phyloP scores from a whole-genome alignment of 2,797 vertebrate genomes.

The Notolabrus celidotus region DNA sequence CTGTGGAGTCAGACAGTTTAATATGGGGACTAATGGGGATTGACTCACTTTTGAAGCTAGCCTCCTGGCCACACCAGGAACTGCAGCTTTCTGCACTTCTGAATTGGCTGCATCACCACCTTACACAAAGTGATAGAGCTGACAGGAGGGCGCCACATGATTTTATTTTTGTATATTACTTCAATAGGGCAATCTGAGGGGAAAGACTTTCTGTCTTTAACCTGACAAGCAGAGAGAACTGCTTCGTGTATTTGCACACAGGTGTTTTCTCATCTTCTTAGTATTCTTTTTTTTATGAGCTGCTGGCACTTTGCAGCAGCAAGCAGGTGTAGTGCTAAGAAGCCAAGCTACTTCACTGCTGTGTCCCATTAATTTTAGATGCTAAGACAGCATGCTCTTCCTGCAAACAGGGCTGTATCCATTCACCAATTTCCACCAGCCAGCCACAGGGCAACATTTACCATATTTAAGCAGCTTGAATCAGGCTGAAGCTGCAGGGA shows the following conservation, averaged over 20 bases:
- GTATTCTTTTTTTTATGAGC: neutral
- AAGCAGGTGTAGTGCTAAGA: constrained; percentile 22
- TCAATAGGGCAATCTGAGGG: no score
- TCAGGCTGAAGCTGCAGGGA: constrained; percentile 1
- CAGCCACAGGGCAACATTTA: neutral
- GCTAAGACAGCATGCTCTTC: constrained; percentile 19
- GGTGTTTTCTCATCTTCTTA: neutral
- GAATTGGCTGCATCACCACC: no score
- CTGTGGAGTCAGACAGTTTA: no score
- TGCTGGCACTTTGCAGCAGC: constrained; percentile 14
- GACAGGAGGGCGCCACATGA: no score
- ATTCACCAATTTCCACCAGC: constrained; percentile 30
- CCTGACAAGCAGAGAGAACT: neutral
- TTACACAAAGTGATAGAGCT: no score
- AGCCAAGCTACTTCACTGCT: constrained; percentile 24
- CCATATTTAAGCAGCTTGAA: constrained; percentile 27
- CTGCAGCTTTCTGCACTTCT: no score
- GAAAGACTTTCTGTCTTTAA: no score
- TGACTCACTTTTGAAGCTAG: no score
- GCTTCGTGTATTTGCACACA: neutral
- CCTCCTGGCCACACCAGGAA: no score
- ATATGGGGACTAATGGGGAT: no score
- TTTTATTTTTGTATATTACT: no score
- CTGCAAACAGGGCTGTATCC: constrained; percentile 22
- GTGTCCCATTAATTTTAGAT: constrained; percentile 29